Evolutionary conservation across 2,888 invertebrate genomes (phyloP).

Genomic region (Hypomecis atomaria): DNA sequence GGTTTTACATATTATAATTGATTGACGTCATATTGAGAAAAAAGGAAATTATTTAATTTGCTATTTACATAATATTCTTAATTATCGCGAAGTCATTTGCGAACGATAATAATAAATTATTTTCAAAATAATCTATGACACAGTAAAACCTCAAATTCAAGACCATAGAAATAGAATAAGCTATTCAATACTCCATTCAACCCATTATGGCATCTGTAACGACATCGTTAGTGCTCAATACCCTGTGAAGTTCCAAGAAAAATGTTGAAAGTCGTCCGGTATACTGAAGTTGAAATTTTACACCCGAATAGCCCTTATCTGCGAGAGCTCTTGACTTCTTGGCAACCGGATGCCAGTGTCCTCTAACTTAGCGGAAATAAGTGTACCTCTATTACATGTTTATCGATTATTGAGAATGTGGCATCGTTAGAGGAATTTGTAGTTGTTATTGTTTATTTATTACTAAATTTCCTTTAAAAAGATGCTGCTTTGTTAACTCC

Average conservation of each 20-base stretch:
- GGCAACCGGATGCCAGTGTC: conserved; percentile 12
- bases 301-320: conserved; percentile 18
- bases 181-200: not conserved
- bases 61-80: too few relatives aligned
- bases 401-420: conserved; percentile 2
- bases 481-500: too few relatives aligned
- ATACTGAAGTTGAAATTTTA: conserved; percentile 24
- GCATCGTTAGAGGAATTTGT: not conserved
- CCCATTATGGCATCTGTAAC: not conserved
- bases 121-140: too few relatives aligned
- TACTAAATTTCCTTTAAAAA: too few relatives aligned
- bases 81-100: too few relatives aligned
- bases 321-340: conserved; percentile 24
- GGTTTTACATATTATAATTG: too few relatives aligned
- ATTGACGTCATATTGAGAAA: too few relatives aligned
- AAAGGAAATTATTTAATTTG: too few relatives aligned
- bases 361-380: conserved; percentile 12
- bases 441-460: not conserved
- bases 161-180: too few relatives aligned
- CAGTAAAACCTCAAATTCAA: too few relatives aligned
- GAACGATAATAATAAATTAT: too few relatives aligned
- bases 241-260: conserved; percentile 8
- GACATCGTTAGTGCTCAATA: conserved; percentile 6
- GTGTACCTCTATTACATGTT: conserved; percentile 3
- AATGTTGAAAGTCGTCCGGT: conserved; percentile 12